Percentiles rank a stretch among this genome's conserved stretches.
These are phyloP conservation scores for Typhlichthys eigenmanni DNA, from an alignment of 2,797 vertebrate species.

Conservation along the genomic window DNA sequence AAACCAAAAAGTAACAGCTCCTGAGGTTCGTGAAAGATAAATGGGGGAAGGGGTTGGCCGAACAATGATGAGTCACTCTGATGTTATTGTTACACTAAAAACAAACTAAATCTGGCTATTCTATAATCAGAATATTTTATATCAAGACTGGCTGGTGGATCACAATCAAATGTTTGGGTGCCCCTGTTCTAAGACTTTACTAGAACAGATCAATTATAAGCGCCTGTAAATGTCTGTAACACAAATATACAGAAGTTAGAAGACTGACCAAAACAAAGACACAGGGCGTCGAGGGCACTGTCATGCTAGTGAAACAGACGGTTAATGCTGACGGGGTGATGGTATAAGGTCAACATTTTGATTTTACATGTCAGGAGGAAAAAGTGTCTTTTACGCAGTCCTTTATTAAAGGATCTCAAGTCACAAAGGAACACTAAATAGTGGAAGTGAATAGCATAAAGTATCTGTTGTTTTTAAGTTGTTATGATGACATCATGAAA, in stretches of 20 bases:
- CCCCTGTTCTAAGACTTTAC: slow-evolving; percentile 11
- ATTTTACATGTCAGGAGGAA: slow-evolving; percentile 5
- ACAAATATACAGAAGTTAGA: neutral
- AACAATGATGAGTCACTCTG: too few relatives aligned
- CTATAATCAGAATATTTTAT: too few relatives aligned
- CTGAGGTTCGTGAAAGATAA: too few relatives aligned
- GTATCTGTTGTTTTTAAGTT: neutral
- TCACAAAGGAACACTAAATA: slow-evolving; percentile 26
- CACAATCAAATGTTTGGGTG: too few relatives aligned
- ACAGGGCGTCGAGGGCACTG: neutral
- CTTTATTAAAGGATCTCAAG: slow-evolving; percentile 35
- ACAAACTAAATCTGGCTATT: too few relatives aligned
- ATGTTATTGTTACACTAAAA: too few relatives aligned
- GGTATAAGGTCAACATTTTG: slow-evolving; percentile 1
- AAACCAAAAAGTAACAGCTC: too few relatives aligned
- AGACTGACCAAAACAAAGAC: neutral
- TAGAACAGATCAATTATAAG: slow-evolving; percentile 4
- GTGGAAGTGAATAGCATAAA: slow-evolving; percentile 10
- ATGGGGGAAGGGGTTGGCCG: too few relatives aligned
- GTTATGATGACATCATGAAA: neutral
- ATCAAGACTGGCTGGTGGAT: too few relatives aligned
- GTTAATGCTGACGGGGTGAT: slow-evolving; percentile 3
- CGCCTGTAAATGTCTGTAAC: neutral
- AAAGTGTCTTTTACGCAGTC: slow-evolving; percentile 11
- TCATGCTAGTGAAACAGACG: slow-evolving; percentile 4